Percentiles rank a stretch among this genome's conserved stretches.
Conservation (phyloP, 1,140 invertebrate species). For the Chlorops oryzae region DNA sequence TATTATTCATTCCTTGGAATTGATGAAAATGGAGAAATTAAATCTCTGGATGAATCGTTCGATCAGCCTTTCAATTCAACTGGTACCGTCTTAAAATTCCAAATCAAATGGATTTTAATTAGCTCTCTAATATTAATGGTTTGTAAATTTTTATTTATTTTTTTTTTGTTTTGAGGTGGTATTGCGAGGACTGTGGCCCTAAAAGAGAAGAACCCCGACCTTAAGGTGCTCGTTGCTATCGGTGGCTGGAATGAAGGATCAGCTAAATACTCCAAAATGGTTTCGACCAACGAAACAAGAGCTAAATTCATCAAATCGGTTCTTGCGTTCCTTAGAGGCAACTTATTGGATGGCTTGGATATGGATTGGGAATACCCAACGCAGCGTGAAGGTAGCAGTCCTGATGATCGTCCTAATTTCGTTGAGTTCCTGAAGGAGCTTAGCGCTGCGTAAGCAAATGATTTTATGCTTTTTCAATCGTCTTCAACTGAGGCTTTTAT, state of each 20-base stretch:
- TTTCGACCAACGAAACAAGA: constrained; percentile 48
- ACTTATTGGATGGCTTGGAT: constrained; percentile 73
- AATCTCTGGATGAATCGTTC: constrained; percentile 28
- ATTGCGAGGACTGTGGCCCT: constrained; percentile 53
- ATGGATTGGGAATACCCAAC: constrained; percentile 76
- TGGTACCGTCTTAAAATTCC: too few species aligned
- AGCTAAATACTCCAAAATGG: constrained; percentile 57
- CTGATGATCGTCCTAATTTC: constrained; percentile 51
- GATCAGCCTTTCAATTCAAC: too few species aligned
- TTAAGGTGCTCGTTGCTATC: constrained; percentile 65
- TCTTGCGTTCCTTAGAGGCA: constrained; percentile 52
- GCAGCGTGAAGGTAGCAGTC: constrained; percentile 57
- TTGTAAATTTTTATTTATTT: not conserved
- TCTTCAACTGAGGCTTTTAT: not conserved
- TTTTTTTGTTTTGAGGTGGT: constrained; percentile 39
- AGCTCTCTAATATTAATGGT: not conserved
- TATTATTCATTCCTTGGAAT: constrained; percentile 66
- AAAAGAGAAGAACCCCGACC: constrained; percentile 55
- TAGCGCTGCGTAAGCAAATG: constrained; percentile 50
- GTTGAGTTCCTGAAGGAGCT: constrained; percentile 55
- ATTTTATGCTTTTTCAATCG: constrained; percentile 1
- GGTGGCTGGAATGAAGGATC: constrained; percentile 76
- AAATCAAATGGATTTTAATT: constrained; percentile 41
- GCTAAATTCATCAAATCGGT: constrained; percentile 56
- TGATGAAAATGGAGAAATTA: constrained; percentile 48